Conservation (phyloP, 2,888 invertebrate species). For the Rhagophthalmus giganteus region DNA sequence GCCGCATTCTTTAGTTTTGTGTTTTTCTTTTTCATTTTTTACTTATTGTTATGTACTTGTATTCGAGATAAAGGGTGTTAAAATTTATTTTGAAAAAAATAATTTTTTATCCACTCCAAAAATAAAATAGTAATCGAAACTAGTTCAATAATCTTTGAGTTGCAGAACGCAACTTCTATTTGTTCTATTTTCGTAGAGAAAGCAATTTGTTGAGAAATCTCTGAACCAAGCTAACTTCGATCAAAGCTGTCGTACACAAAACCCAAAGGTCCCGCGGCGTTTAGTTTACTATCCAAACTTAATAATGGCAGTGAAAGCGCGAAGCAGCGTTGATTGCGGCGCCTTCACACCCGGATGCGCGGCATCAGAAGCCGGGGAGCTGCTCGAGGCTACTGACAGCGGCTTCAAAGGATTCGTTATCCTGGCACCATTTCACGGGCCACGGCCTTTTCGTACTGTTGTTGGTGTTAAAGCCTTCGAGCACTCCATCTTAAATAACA, state of each 20-base stretch:
- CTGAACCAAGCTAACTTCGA: constrained; percentile 1
- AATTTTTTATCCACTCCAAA: neutral
- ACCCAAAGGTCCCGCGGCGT: constrained; percentile 45
- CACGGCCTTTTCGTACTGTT: constrained; percentile 30
- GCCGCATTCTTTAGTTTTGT: too few relatives aligned
- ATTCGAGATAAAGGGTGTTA: too few relatives aligned
- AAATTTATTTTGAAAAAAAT: too few relatives aligned
- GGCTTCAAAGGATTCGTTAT: constrained; percentile 34
- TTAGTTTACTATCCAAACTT: constrained; percentile 56
- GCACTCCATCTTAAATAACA: constrained; percentile 15
- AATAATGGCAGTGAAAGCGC: constrained; percentile 53
- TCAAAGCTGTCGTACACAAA: constrained; percentile 47
- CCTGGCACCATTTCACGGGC: constrained; percentile 38
- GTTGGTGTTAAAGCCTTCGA: constrained; percentile 26
- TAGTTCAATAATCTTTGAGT: too few relatives aligned
- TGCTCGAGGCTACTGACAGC: constrained; percentile 30
- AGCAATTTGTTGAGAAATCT: neutral
- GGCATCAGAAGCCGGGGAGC: constrained; percentile 38
- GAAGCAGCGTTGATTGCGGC: constrained; percentile 41
- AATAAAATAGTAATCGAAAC: neutral
- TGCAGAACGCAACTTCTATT: neutral
- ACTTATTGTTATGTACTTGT: too few relatives aligned
- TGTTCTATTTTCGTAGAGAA: too few relatives aligned
- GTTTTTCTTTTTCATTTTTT: too few relatives aligned
- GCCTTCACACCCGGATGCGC: constrained; percentile 42